Base-by-base conservation (phyloP, 2,888 invertebrate species). In the Zonitis immaculata region DNA sequence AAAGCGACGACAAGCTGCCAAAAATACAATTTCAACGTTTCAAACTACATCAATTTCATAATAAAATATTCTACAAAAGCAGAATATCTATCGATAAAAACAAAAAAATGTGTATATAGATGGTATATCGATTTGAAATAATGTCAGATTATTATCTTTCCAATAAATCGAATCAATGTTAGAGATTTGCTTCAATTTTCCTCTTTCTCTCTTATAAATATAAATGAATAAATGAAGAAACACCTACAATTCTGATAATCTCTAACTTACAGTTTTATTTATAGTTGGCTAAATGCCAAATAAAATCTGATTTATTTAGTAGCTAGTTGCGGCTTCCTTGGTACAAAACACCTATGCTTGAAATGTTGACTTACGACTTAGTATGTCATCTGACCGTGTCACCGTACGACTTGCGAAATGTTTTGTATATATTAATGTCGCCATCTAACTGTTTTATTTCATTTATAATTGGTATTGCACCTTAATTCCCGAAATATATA, bases 351-450 rank as follows among this genome's bases (percentile, higher is more conserved):
- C 71, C 70, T 70, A 66, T 68, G 69, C 67, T 62, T 32, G 20
- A 55, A 61, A 56, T 56, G 66, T 73, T 71, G 72, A 66, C 14
- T 70, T 73, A 73, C 71, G 66, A 64, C 65, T 65, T 56, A 51
- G 59, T 62, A 59, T 72, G 71, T 72, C 71, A 70, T 63, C 70
- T 69, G 70, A 66, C 71, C 71, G 68, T 72, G 71, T 71, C 71
- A 64, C 8, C 6, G 25, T 32, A 56, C 61, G 64, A 64, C 66
- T 71, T 72, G 70, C 70, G 70, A 72, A 73, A 72, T 69, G 70
- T 70, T 70, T 70, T n/a, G 66, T 68, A 69, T 66, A 70, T 68
- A 67, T 68, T 64, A 64, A 66, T 68, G 71, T 68, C 67, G 66
- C 63, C 67, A 66, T 67, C 64, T 62, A 65, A 65, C 61, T 64